Base-by-base conservation (phyloP, 1,140 invertebrate species). In the Pseudomyrmex gracilis region DNA sequence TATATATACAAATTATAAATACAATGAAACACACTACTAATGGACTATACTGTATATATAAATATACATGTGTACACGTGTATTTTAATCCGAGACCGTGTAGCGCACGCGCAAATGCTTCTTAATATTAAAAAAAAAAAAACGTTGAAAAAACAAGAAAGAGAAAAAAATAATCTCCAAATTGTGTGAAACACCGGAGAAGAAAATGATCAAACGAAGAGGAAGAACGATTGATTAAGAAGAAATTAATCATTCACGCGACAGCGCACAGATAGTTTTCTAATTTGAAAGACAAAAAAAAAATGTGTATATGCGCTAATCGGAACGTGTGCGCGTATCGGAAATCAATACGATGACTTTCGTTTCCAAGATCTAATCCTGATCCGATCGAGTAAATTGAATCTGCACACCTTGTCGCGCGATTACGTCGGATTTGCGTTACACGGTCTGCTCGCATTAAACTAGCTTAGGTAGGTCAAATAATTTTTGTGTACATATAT, bases 391-490 rank as follows among this genome's bases (percentile, higher is more conserved):
- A 51, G 9, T 58, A 24, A 73, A 67, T 68, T 83, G 15, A 5
- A 17, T 77, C 2, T 66, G 68, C 1, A 15, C 1, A 51, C 70
- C 34, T 34, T 34, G 34, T 34, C 34, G 34, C 34, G 47, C 51
- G 20, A 68, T 82, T n/a, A 67, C 58, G 61, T 73, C 86, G 67
- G 74, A 84, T 77, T 55, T 63, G 63, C 73, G 77, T 85, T 90
- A 84, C 77, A 84, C 74, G 77, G 71, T 57, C 83, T 47, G 66
- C 70, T 61, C 51, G 45, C 80, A 86, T 74, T 90, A 12, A 87
- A 61, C 61, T 90, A 90, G 77, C 85, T 87, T 89, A 12, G 89
- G 89, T 67, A 89, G 90, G 85, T 85, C 83, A 34, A 89, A 90
- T 84, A 17, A 87, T 89, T 87, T 87, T n/a, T 85, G 70, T 89